Conservation (phyloP, 1,140 invertebrate species). For the Orchestia grillus region DNA sequence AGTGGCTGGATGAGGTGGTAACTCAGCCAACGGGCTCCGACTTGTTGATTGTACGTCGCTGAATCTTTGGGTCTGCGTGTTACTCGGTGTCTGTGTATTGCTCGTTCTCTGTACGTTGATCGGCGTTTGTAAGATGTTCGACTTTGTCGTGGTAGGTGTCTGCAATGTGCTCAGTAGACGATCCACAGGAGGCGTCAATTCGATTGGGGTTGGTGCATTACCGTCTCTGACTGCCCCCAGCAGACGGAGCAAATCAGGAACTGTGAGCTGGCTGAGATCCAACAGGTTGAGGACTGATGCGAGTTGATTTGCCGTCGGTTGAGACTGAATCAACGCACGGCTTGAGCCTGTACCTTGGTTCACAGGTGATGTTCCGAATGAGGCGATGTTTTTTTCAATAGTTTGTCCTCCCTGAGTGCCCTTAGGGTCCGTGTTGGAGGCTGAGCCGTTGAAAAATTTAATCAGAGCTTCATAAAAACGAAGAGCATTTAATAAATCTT, state of each 20-base stretch:
- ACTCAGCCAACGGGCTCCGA: background rate
- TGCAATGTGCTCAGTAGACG: background rate
- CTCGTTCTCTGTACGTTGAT: background rate
- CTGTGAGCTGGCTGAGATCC: background rate
- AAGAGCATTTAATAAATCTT: background rate
- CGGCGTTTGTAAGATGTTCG: background rate
- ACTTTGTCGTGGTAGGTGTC: background rate
- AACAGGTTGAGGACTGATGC: background rate
- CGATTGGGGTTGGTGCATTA: background rate
- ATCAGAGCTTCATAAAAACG: background rate
- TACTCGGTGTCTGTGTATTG: background rate
- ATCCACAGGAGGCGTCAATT: background rate
- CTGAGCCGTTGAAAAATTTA: background rate
- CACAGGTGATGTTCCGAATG: background rate
- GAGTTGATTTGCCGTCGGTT: background rate
- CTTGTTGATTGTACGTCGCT: background rate
- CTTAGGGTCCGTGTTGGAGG: constrained; percentile 16
- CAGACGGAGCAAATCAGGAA: background rate
- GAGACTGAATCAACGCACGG: background rate
- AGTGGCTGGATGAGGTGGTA: constrained; percentile 36
- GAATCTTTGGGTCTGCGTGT: background rate
- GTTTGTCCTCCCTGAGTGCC: background rate
- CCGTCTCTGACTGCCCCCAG: background rate
- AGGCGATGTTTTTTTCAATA: background rate
- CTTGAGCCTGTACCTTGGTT: background rate